A percentile compares a stretch with the other conserved stretches of the same genome.
Evolutionary conservation across 2,888 invertebrate species (phyloP).

Genomic region (Dermolepida albohirtum): DNA sequence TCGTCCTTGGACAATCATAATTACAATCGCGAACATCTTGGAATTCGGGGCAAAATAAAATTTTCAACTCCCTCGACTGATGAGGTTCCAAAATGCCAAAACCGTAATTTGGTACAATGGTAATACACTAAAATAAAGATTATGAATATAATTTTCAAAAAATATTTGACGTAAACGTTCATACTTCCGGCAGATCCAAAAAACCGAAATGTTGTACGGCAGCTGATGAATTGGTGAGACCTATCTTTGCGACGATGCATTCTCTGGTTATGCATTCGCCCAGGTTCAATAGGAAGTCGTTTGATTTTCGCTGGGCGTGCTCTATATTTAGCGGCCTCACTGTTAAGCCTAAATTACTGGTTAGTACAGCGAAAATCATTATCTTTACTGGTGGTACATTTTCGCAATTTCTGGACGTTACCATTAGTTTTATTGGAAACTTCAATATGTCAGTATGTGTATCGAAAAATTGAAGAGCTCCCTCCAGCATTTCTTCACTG

Average conservation of each 20-base stretch:
- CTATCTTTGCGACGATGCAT: slow-evolving; percentile 48
- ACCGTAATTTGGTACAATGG: slow-evolving; percentile 53
- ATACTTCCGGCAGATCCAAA: slow-evolving; percentile 52
- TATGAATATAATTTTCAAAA: neutral
- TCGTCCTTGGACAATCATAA: neutral
- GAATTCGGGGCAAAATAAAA: slow-evolving; percentile 47
- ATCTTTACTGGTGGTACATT: slow-evolving; percentile 50
- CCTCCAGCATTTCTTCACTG: slow-evolving; percentile 42
- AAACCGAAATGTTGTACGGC: slow-evolving; percentile 53
- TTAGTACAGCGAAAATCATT: slow-evolving; percentile 51
- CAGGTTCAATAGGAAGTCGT: slow-evolving; percentile 48
- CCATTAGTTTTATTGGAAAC: slow-evolving; percentile 48
- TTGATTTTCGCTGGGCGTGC: slow-evolving; percentile 26
- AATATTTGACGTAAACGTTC: neutral
- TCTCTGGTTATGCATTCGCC: slow-evolving; percentile 52
- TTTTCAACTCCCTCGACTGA: slow-evolving; percentile 47
- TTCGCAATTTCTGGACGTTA: slow-evolving; percentile 47
- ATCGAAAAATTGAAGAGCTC: slow-evolving; percentile 44
- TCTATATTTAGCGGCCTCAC: slow-evolving; percentile 39
- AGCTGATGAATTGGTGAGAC: slow-evolving; percentile 50
- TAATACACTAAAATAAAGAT: slow-evolving; percentile 48
- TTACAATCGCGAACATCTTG: slow-evolving; percentile 40
- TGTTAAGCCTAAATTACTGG: slow-evolving; percentile 46
- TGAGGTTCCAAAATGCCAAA: slow-evolving; percentile 52
- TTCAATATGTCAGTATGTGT: slow-evolving; percentile 47